Conservation (phyloP, 2,888 invertebrate genomes). For the Clunio marinus region DNA sequence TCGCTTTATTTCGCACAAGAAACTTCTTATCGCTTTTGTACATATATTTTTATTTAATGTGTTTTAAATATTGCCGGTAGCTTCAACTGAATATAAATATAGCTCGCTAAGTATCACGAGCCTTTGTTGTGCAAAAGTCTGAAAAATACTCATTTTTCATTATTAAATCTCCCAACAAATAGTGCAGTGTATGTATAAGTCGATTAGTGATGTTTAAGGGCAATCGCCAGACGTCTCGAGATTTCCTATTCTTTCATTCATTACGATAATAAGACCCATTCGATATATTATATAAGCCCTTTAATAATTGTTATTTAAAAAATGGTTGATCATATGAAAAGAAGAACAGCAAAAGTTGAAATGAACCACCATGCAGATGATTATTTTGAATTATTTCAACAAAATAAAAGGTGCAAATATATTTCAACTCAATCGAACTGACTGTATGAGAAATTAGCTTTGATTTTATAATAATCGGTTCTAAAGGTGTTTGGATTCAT, state of each 20-base stretch:
- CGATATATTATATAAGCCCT: background rate
- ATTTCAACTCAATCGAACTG: too few relatives aligned
- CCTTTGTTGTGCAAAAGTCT: background rate
- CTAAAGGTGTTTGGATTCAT: slow-evolving; percentile 35
- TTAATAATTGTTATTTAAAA: background rate
- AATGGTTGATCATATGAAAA: background rate
- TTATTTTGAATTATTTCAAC: slow-evolving; percentile 34
- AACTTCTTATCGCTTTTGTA: slow-evolving; percentile 19
- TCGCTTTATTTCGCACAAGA: background rate
- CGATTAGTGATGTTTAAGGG: background rate
- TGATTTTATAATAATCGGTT: slow-evolving; percentile 37
- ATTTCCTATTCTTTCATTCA: too few relatives aligned
- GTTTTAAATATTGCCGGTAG: slow-evolving; percentile 37
- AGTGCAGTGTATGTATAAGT: too few relatives aligned
- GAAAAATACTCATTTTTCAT: too few relatives aligned
- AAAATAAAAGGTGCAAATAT: background rate
- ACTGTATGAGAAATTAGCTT: slow-evolving; percentile 35
- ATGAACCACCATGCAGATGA: slow-evolving; percentile 1
- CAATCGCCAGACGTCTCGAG: background rate
- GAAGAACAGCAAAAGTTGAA: background rate
- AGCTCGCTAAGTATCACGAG: background rate
- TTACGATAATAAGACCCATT: too few relatives aligned
- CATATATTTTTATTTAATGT: slow-evolving; percentile 35
- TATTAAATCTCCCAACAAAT: too few relatives aligned
- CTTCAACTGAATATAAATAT: slow-evolving; percentile 31